Conservation (phyloP, 2,113 vertebrate genomes). For the Aptenodytes patagonicus region DNA sequence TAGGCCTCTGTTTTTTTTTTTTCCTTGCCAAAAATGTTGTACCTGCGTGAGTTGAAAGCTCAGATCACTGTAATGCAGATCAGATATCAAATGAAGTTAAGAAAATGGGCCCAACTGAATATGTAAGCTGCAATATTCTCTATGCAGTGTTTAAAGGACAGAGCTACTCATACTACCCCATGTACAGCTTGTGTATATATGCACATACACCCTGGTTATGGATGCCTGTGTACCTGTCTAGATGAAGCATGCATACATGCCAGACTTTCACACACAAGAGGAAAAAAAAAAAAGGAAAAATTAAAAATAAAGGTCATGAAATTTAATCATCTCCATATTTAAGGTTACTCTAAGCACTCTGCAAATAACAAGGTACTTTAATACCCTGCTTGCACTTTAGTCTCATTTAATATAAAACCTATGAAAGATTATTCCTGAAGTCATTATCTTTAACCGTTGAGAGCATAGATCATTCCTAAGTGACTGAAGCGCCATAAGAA, state of each 20-base stretch:
- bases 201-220: neutral
- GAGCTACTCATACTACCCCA: neutral
- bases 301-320: constrained; percentile 78
- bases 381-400: constrained; percentile 72
- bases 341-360: constrained; percentile 77
- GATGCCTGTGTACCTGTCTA: neutral
- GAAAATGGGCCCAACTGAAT: neutral
- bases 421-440: constrained; percentile 77
- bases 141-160: neutral
- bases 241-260: neutral
- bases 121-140: neutral
- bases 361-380: constrained; percentile 79
- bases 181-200: neutral
- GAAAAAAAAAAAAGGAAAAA: constrained; percentile 40
- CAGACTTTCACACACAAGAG: constrained; percentile 26
- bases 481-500: constrained; percentile 68
- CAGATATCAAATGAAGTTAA: neutral
- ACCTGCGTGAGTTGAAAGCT: neutral
- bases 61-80: neutral
- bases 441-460: constrained; percentile 78
- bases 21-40: neutral
- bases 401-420: constrained; percentile 78
- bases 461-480: constrained; percentile 78
- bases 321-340: constrained; percentile 79
- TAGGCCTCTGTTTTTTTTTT: neutral